A percentile compares a stretch with the other conserved stretches of the same genome.
Evolutionary conservation across 92 coral and sea anemone genomes (phyloP).

Genomic region (Pocillopora grandis): DNA sequence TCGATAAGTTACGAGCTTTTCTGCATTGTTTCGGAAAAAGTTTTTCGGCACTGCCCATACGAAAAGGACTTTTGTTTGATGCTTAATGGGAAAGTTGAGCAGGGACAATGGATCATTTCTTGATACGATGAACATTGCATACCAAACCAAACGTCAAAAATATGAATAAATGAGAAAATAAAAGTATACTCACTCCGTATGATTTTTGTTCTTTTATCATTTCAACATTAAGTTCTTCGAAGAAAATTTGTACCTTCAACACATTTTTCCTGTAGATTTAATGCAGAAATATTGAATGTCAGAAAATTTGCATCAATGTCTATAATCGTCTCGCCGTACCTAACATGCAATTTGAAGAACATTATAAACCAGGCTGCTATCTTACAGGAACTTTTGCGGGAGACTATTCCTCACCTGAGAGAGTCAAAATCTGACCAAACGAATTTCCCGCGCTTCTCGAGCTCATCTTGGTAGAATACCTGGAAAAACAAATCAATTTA

Average conservation of each 20-base stretch:
- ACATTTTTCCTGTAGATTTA: slow-evolving; percentile 19
- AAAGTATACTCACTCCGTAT: slow-evolving; percentile 44
- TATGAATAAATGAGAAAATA: not conserved
- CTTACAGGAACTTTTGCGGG: too few relatives aligned
- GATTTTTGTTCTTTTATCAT: slow-evolving; percentile 42
- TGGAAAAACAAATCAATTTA: not conserved
- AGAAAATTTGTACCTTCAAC: slow-evolving; percentile 46
- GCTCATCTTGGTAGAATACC: slow-evolving; percentile 23
- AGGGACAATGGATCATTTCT: too few relatives aligned
- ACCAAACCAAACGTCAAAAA: not conserved
- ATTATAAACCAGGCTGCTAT: too few relatives aligned
- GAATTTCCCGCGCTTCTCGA: slow-evolving; percentile 27
- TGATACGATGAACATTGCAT: not conserved
- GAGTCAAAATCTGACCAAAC: slow-evolving; percentile 14
- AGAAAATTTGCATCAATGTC: too few relatives aligned
- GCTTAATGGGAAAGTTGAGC: too few relatives aligned
- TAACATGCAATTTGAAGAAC: too few relatives aligned
- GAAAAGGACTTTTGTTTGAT: too few relatives aligned
- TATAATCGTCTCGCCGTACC: too few relatives aligned
- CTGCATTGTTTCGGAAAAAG: too few relatives aligned
- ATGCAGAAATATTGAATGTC: not conserved
- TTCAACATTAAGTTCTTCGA: slow-evolving; percentile 53
- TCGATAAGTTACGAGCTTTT: too few relatives aligned
- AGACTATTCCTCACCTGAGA: not conserved
- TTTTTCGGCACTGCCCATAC: too few relatives aligned